Base-by-base conservation (phyloP, 2,113 vertebrate species). In the Cyanoramphus novaezelandiae region DNA sequence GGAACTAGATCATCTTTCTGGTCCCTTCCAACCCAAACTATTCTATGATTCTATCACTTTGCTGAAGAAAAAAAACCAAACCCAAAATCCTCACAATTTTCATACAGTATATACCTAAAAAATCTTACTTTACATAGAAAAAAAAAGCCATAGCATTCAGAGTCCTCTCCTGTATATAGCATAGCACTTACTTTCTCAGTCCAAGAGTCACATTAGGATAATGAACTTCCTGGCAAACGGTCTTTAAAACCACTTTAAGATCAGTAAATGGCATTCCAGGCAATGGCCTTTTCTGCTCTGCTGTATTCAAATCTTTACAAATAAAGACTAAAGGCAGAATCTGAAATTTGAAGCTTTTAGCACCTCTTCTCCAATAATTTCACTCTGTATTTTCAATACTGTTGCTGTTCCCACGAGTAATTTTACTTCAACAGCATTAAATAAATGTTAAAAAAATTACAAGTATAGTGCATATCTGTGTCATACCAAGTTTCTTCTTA, bases 401-500 rank as follows among this genome's bases (percentile, higher is more conserved):
- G 18, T 16, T 49, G 17, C 27, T 68, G 8, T 47, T 31, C 15
- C 27, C 19, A 47, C 13, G 17, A 75, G 75, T 52, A 75, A 19
- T 13, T 75, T 27, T 68, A 55, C 60, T 75, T 90, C 29, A 23
- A 7, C 60, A 74, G 78, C 29, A n/a, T 91, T 68, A 94, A 87
- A 62, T 11, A 70, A 79, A 70, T 39, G 29, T 65, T 7, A 63
- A 90, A 94, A 65, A 63, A 74, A 18, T 6, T 15, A 14, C 3
- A 88, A 65, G 4, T 27, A 0, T 33, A 46, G 49, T 76, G 64
- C 4, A 85, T 65, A 77, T 49, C 18, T 80, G 29, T 24, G 17
- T 69, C 98, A 96, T 98, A 99, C 99, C 99, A 82, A 99, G 99
- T 97, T 99, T 99, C 92, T 98, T 99, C 97, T 99, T 97, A 97